Evolutionary conservation across 2,797 vertebrate genomes (phyloP).

Genomic region (Enteromius fasciolatus): DNA sequence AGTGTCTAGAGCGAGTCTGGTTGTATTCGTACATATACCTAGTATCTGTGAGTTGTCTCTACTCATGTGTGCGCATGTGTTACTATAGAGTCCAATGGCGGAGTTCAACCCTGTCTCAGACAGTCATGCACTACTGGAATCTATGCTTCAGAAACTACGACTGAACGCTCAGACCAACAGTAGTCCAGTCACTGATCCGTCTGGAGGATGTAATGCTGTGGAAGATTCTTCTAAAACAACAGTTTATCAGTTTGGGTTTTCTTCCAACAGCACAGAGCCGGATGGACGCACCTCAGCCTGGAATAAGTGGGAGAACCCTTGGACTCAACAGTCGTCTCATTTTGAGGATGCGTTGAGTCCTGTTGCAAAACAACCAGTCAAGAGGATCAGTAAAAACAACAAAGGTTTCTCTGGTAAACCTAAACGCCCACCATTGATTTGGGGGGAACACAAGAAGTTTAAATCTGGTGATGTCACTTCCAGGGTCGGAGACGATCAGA

Average conservation of each 20-base stretch:
- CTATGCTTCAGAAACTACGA: conserved; percentile 80
- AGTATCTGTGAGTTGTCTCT: neutral
- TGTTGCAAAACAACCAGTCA: neutral
- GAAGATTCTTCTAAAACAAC: conserved; percentile 20
- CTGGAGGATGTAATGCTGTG: neutral
- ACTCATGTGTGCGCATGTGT: conserved; percentile 10
- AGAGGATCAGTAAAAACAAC: conserved; percentile 32
- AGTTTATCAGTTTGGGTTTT: conserved; percentile 33
- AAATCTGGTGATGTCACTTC: conserved; percentile 51
- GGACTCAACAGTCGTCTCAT: conserved; percentile 17
- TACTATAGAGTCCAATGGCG: conserved; percentile 71
- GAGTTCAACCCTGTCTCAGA: conserved; percentile 66
- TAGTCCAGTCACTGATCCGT: neutral
- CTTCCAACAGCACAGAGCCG: conserved; percentile 14
- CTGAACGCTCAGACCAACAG: conserved; percentile 64
- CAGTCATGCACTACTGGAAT: conserved; percentile 76
- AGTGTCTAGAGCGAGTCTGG: conserved; percentile 3
- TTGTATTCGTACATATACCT: neutral
- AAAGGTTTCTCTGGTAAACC: conserved; percentile 11
- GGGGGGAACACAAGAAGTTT: neutral
- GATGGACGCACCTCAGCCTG: neutral
- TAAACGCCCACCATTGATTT: conserved; percentile 20
- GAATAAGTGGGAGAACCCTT: conserved; percentile 13
- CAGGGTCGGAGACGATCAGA: conserved; percentile 1
- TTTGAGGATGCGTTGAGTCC: neutral